Percentiles rank a stretch among this genome's conserved stretches.
Evolutionary conservation across 2,797 vertebrate species (phyloP).

Genomic region (Busarellus nigricollis): DNA sequence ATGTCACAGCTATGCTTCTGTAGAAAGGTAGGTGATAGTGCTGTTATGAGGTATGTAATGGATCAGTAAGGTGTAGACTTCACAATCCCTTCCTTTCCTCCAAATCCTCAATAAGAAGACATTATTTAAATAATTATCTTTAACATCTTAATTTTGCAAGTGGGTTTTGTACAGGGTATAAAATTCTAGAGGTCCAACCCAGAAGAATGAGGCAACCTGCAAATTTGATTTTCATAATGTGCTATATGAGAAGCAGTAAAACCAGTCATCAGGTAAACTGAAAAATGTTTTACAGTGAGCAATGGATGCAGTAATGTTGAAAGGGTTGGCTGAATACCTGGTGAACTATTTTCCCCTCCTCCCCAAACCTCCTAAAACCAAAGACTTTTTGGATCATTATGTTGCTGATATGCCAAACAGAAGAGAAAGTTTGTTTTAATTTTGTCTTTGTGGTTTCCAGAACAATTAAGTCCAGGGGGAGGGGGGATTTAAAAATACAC

Average conservation of each 20-base stretch:
- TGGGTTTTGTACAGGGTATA: not conserved
- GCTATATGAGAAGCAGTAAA: not conserved
- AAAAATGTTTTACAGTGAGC: not conserved
- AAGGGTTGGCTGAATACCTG: not conserved
- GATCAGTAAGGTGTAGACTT: not conserved
- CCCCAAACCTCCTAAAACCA: not conserved
- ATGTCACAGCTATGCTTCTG: not conserved
- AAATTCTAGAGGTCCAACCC: not conserved
- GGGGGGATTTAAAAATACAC: not conserved
- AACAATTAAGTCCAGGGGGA: not conserved
- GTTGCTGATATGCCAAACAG: not conserved
- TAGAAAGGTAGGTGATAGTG: conserved; percentile 24
- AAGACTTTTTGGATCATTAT: not conserved
- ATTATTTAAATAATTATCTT: not conserved
- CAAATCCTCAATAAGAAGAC: not conserved
- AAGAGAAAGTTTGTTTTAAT: not conserved
- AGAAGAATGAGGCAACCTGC: not conserved
- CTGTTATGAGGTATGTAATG: not conserved
- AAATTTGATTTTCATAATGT: not conserved
- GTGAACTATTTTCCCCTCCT: not conserved
- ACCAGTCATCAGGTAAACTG: not conserved
- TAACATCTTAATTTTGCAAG: not conserved
- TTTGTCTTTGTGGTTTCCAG: not conserved
- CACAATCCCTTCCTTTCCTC: not conserved
- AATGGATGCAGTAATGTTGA: not conserved